Conservation (phyloP, 2,797 vertebrate genomes). For the Gobio occitaniae region DNA sequence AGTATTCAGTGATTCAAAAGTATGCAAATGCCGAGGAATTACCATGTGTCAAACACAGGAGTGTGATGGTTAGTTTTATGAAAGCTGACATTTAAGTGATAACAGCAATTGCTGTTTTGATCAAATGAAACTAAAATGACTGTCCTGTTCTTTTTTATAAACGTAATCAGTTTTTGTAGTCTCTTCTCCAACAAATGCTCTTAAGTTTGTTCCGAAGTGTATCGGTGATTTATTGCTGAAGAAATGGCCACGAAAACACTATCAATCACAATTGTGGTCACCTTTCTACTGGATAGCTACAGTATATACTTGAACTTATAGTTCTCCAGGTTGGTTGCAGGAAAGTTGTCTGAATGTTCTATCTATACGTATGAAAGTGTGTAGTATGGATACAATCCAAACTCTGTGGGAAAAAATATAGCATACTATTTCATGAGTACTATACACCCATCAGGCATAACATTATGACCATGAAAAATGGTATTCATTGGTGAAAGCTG, state of each 20-base stretch:
- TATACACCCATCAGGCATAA: too few species aligned
- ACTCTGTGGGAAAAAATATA: neutral
- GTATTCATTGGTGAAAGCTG: too few species aligned
- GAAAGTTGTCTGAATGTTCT: neutral
- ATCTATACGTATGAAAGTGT: neutral
- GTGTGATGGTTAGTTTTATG: constrained; percentile 38
- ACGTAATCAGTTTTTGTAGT: constrained; percentile 12
- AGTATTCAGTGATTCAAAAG: constrained; percentile 42
- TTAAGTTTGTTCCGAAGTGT: constrained; percentile 10
- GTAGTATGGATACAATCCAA: neutral
- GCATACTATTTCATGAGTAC: neutral
- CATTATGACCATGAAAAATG: too few species aligned
- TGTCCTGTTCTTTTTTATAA: constrained; percentile 22
- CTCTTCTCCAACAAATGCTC: constrained; percentile 16
- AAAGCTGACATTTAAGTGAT: constrained; percentile 42
- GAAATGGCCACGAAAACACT: constrained; percentile 21
- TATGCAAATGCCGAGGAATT: constrained; percentile 31
- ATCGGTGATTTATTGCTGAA: constrained; percentile 13
- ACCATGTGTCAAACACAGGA: constrained; percentile 36
- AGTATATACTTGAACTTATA: neutral
- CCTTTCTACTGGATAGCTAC: constrained; percentile 14
- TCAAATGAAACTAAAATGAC: constrained; percentile 34
- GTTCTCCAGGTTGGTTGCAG: neutral
- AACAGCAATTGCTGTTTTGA: constrained; percentile 31
- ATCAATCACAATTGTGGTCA: constrained; percentile 14